These are phyloP conservation scores for Drosophila tani DNA, from an alignment of 1,140 invertebrate species.

Conservation along the genomic window DNA sequence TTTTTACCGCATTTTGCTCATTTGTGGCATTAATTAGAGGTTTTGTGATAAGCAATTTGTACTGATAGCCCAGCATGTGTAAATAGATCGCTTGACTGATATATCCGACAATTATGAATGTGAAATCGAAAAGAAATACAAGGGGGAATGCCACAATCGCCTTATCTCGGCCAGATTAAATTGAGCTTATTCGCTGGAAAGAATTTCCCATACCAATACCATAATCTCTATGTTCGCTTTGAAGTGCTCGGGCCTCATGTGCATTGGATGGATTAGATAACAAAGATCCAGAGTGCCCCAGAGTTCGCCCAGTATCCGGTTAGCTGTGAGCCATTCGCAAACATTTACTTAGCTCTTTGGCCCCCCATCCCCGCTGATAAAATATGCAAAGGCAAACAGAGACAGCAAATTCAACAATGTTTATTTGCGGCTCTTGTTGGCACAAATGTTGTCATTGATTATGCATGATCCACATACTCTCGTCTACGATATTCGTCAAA, in stretches of 20 bases:
- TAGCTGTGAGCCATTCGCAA: slow-evolving; percentile 47
- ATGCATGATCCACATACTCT: slow-evolving; percentile 46
- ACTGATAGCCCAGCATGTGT: slow-evolving; percentile 14
- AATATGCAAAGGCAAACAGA: slow-evolving; percentile 48
- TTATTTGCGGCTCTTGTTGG: slow-evolving; percentile 53
- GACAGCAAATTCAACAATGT: slow-evolving; percentile 41
- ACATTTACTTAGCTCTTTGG: slow-evolving; percentile 52
- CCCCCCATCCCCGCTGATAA: slow-evolving; percentile 23
- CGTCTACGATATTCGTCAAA: slow-evolving; percentile 31
- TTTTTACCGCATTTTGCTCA: slow-evolving; percentile 36
- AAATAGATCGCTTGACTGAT: slow-evolving; percentile 24
- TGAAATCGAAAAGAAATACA: neutral
- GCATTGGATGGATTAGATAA: slow-evolving; percentile 48
- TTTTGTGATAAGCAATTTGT: slow-evolving; percentile 20
- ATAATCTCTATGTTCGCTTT: slow-evolving; percentile 4
- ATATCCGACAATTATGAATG: neutral
- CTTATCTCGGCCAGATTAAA: slow-evolving; percentile 9
- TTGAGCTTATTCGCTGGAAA: slow-evolving; percentile 15
- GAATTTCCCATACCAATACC: slow-evolving; percentile 6
- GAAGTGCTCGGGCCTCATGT: slow-evolving; percentile 27
- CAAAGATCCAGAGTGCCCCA: slow-evolving; percentile 40
- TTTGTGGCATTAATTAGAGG: slow-evolving; percentile 48
- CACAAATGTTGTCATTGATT: slow-evolving; percentile 53
- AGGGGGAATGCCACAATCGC: neutral
- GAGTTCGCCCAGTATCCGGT: slow-evolving; percentile 43